A percentile compares a stretch with the other conserved stretches of the same genome.
These are phyloP conservation scores for Heterodera carotae DNA, from an alignment of 1,140 invertebrate species.

Conservation along the genomic window DNA sequence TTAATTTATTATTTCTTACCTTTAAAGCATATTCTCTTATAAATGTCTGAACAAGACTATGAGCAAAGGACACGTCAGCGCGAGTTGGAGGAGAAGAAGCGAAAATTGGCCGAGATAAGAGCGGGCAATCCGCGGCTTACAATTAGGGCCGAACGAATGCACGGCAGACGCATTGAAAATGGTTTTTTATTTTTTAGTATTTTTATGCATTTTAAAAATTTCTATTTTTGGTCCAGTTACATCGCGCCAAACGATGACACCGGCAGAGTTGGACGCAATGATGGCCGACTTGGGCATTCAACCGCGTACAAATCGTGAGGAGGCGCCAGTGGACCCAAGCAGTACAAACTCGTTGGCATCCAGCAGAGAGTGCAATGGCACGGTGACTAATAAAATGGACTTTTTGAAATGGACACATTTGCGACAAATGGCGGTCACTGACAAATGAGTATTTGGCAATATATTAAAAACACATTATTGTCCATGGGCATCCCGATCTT, in stretches of 20 bases:
- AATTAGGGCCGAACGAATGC: constrained; percentile 9
- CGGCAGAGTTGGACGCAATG: constrained; percentile 30
- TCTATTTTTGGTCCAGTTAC: background rate
- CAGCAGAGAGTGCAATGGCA: constrained; percentile 24
- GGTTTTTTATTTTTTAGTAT: constrained; percentile 17
- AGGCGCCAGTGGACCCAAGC: constrained; percentile 26
- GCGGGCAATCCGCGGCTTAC: constrained; percentile 15
- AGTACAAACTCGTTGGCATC: constrained; percentile 20
- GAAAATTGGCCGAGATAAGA: constrained; percentile 21
- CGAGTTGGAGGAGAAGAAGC: constrained; percentile 29
- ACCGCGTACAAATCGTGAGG: constrained; percentile 9
- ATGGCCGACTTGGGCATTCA: constrained; percentile 26
- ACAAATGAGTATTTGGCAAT: too few species aligned
- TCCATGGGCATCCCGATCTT: too few species aligned
- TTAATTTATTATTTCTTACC: too few species aligned
- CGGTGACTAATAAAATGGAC: too few species aligned
- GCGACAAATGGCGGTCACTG: too few species aligned
- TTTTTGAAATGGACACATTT: too few species aligned
- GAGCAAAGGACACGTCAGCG: background rate
- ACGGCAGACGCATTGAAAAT: constrained; percentile 18
- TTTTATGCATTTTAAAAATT: constrained; percentile 10
- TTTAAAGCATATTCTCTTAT: background rate
- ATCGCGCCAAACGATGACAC: constrained; percentile 16
- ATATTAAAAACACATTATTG: too few species aligned
- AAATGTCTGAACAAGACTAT: constrained; percentile 1